A percentile compares a stretch with the other conserved stretches of the same genome.
Evolutionary conservation across 2,888 invertebrate species (phyloP).

Genomic region (Melieria omissa): DNA sequence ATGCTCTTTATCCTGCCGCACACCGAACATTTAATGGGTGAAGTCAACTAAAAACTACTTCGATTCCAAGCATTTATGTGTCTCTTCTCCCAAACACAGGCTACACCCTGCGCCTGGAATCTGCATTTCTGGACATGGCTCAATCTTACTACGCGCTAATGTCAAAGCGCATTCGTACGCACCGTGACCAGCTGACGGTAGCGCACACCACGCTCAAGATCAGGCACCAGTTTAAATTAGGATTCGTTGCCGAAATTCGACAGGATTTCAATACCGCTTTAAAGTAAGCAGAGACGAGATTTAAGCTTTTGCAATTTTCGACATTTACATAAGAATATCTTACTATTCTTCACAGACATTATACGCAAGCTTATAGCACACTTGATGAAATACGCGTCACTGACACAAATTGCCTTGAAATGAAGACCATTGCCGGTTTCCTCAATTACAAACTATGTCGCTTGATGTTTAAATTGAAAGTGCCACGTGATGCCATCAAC

Average conservation of each 20-base stretch:
- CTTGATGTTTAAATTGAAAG: constrained; percentile 86
- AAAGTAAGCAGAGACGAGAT: constrained; percentile 69
- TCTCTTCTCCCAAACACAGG: constrained; percentile 51
- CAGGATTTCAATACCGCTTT: constrained; percentile 89
- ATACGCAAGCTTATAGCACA: constrained; percentile 89
- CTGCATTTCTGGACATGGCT: constrained; percentile 92
- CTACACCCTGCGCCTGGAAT: constrained; percentile 83
- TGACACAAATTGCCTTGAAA: constrained; percentile 92
- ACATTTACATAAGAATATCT: not conserved
- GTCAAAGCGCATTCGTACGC: constrained; percentile 85
- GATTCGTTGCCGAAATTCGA: constrained; percentile 92
- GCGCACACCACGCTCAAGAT: constrained; percentile 93
- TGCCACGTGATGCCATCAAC: constrained; percentile 93
- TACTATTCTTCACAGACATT: constrained; percentile 70
- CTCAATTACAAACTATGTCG: constrained; percentile 96
- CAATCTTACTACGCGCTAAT: constrained; percentile 93
- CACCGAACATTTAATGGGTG: constrained; percentile 83
- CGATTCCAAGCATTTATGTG: not conserved
- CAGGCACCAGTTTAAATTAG: constrained; percentile 96
- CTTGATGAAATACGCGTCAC: constrained; percentile 88
- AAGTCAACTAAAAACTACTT: not conserved
- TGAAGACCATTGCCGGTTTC: constrained; percentile 93
- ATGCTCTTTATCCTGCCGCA: constrained; percentile 92
- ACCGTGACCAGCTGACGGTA: constrained; percentile 89
- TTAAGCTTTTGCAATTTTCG: not conserved